phyloP scores from a whole-genome alignment of 2,888 invertebrate genomes.

The Pemphredon lugubris region DNA sequence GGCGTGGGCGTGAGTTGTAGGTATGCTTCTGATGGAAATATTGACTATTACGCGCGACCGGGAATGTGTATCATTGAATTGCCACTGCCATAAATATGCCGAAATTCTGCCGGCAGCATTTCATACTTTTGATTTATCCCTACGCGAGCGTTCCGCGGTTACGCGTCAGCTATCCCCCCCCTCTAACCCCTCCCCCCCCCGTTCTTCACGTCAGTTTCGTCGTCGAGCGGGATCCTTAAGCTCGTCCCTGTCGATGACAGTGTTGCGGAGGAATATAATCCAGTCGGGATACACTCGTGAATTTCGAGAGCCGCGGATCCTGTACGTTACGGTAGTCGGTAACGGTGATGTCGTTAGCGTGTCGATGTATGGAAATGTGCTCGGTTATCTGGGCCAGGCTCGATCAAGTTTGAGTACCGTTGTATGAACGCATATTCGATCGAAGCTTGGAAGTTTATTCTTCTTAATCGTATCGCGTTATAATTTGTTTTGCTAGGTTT shows the following conservation, averaged over 20 bases:
- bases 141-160: slow-evolving; percentile 42
- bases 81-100: slow-evolving; percentile 79
- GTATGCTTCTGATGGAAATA: slow-evolving; percentile 81
- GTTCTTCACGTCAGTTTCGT: slow-evolving; percentile 23
- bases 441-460: no score
- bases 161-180: slow-evolving; percentile 24
- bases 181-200: slow-evolving; percentile 6
- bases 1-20: slow-evolving; percentile 79
- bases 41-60: slow-evolving; percentile 80
- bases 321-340: no score
- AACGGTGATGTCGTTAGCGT: no score
- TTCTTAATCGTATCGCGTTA: no score
- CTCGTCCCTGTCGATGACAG: slow-evolving; percentile 55
- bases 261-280: neutral
- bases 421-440: no score
- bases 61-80: slow-evolving; percentile 80
- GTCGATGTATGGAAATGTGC: no score
- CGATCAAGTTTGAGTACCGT: no score
- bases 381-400: no score
- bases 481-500: no score
- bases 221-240: slow-evolving; percentile 53
- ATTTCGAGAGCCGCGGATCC: slow-evolving; percentile 15
- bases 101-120: slow-evolving; percentile 75
- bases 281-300: slow-evolving; percentile 3
- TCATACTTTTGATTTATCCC: slow-evolving; percentile 80